Conservation (phyloP, 2,888 invertebrate species). For the Trachelus iudaicus region DNA sequence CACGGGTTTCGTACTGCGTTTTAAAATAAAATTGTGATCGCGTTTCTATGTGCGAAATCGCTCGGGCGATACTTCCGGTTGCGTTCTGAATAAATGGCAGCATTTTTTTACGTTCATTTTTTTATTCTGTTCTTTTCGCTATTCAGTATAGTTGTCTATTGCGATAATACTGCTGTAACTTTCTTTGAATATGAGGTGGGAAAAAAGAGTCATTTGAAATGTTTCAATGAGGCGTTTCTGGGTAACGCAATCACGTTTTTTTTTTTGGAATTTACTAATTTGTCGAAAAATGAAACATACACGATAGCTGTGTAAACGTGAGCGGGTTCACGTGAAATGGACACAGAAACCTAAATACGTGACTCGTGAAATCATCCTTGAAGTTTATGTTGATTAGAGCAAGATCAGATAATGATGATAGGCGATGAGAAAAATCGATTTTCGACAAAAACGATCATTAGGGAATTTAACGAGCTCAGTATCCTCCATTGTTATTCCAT, state of each 20-base stretch:
- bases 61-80: neutral
- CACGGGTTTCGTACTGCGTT: neutral
- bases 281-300: neutral
- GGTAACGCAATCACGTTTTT: neutral
- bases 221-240: neutral
- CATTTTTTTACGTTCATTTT: neutral
- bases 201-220: neutral
- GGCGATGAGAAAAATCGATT: neutral
- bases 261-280: neutral
- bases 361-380: neutral
- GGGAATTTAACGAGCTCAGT: neutral
- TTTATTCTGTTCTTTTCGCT: neutral
- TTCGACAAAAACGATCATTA: neutral
- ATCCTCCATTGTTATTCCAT: neutral
- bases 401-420: neutral
- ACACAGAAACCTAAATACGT: neutral
- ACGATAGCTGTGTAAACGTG: neutral
- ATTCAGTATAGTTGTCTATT: neutral
- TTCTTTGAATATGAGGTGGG: neutral
- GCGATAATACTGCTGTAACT: neutral
- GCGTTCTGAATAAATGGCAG: neutral
- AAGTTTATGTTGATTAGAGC: neutral
- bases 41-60: neutral
- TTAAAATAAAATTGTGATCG: neutral
- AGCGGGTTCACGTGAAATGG: neutral